Percentiles rank a stretch among this genome's conserved stretches.
Evolutionary conservation across 1,140 invertebrate genomes (phyloP).

Genomic region (Venustaconcha ellipsiformis): DNA sequence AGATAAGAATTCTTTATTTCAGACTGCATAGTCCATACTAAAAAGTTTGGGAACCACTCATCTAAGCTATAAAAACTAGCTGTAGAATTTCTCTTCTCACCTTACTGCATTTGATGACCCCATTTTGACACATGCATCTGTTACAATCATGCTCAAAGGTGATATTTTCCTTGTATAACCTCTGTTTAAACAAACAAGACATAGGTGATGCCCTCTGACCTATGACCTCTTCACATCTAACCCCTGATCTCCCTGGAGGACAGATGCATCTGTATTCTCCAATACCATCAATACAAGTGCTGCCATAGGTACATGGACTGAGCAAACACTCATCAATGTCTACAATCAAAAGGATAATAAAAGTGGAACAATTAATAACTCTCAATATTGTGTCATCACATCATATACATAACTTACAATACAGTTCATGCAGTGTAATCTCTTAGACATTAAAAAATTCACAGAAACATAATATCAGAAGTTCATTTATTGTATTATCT

Average conservation of each 20-base stretch:
- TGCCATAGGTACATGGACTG: constrained; percentile 62
- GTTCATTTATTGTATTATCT: too few relatives aligned
- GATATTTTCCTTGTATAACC: constrained; percentile 74
- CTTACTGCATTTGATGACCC: constrained; percentile 83
- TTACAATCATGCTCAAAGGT: constrained; percentile 84
- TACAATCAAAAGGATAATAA: constrained; percentile 30
- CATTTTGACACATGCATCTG: constrained; percentile 81
- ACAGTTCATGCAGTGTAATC: not conserved
- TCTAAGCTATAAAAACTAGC: not conserved
- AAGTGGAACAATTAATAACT: not conserved
- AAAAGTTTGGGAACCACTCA: not conserved
- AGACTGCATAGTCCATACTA: too few relatives aligned
- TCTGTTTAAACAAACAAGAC: constrained; percentile 74
- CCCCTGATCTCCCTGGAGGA: constrained; percentile 77
- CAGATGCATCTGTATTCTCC: constrained; percentile 65
- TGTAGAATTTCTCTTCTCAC: constrained; percentile 66
- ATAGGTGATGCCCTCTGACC: constrained; percentile 51
- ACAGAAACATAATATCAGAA: too few relatives aligned
- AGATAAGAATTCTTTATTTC: too few relatives aligned
- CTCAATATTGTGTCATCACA: not conserved
- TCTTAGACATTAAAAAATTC: not conserved
- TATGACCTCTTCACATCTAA: constrained; percentile 74
- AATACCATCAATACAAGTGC: constrained; percentile 65
- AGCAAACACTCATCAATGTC: constrained; percentile 65
- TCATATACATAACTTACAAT: not conserved